Base-by-base conservation (phyloP, 2,113 vertebrate genomes). In the Chinchilla lanigera region DNA sequence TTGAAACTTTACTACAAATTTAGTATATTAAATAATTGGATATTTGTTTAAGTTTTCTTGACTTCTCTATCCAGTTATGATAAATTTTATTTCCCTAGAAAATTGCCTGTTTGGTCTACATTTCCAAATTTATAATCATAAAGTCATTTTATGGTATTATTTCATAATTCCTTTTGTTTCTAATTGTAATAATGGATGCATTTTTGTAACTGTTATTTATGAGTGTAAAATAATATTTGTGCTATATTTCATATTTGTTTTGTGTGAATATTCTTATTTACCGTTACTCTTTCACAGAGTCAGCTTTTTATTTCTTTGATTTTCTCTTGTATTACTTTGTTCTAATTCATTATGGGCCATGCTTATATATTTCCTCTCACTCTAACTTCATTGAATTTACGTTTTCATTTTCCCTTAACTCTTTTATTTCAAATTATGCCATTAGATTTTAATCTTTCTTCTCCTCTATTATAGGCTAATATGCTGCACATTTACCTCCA, bases 291-390 rank as follows among this genome's bases (percentile, higher is more conserved):
- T 90, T 67, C 30, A 90, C 20, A 95, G 8, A 95, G 67, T 1
- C 12, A 87, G n/a, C 19, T 94, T 96, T 94, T 82, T 0, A 14
- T 73, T 90, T 83, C 28, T 80, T 47, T 24, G 8, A 38, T 41
- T n/a, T 69, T 82, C 6, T n/a, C 41, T 86, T 60, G 35, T 60
- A 58, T 89, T 80, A 1, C 30, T 73, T 67, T 44, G 20, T 41
- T 87, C 16, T n/a, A 75, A 60, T 12, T 80, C 47, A 86, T 96
- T 95, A 81, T 63, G 89, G 93, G 47, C 38, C 56, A 54, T 77
- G 67, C 41, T 85, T 65, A 75, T 30, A 9, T 4, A 56, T 33
- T 52, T 54, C 0, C 4, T 2, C 58, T 73, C 11, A 87, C 77
- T 54, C 8, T 69, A 1, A 13, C 75, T 84, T 63, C 9, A 54